Evolutionary conservation across 2,113 vertebrate species (phyloP).

Genomic region (Podilymbus podiceps): DNA sequence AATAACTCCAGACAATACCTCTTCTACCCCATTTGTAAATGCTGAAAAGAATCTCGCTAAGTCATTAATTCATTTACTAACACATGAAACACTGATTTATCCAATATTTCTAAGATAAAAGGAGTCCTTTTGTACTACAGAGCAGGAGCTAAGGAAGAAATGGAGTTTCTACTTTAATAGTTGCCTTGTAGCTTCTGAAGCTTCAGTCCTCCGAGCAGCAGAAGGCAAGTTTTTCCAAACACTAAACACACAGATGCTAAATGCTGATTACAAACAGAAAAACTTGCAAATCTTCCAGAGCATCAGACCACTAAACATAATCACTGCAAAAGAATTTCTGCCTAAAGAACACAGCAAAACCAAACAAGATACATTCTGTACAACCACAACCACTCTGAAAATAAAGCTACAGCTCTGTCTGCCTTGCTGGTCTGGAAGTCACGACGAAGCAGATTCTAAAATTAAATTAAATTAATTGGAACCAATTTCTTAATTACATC

Average conservation of each 20-base stretch:
- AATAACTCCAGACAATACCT: not conserved
- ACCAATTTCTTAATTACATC: constrained; percentile 47
- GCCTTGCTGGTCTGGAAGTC: not conserved
- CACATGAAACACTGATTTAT: not conserved
- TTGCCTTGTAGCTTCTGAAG: not conserved
- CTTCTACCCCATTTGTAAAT: not conserved
- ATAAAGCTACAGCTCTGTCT: not conserved
- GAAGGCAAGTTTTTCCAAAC: not conserved
- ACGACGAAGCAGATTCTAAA: not conserved
- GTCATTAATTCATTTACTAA: not conserved
- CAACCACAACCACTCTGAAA: not conserved
- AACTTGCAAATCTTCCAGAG: not conserved
- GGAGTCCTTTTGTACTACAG: not conserved
- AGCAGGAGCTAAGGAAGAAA: not conserved
- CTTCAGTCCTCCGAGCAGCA: not conserved
- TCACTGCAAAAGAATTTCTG: not conserved
- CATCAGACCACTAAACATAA: not conserved
- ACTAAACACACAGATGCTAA: not conserved
- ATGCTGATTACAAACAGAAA: not conserved
- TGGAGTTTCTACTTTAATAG: not conserved
- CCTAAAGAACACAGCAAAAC: not conserved
- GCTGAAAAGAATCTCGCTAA: not conserved
- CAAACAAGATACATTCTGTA: not conserved
- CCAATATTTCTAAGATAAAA: not conserved
- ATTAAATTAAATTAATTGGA: constrained; percentile 41